Percentiles rank a stretch among this genome's conserved stretches.
Conservation (phyloP, 2,888 invertebrate species). For the Automeris io region DNA sequence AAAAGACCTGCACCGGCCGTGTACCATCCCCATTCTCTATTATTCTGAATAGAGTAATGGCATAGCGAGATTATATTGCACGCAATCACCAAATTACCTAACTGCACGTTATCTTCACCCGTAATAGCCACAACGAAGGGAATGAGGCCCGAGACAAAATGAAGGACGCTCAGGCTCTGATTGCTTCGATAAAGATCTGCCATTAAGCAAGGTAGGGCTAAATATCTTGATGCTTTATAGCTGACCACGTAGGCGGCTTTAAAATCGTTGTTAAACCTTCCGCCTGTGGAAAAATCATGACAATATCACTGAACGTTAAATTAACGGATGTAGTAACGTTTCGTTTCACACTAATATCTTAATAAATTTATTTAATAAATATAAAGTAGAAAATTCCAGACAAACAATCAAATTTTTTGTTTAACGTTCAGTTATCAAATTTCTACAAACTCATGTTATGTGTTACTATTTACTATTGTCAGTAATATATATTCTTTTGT, state of each 20-base stretch:
- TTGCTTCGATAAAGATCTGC: slow-evolving; percentile 47
- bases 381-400: neutral
- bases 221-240: slow-evolving; percentile 40
- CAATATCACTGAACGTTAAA: slow-evolving; percentile 1
- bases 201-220: slow-evolving; percentile 54
- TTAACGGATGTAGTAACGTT: neutral
- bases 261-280: slow-evolving; percentile 41
- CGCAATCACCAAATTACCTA: slow-evolving; percentile 46
- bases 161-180: slow-evolving; percentile 30
- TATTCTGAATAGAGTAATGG: slow-evolving; percentile 34
- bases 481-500: too few relatives aligned
- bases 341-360: neutral
- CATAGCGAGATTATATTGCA: slow-evolving; percentile 47
- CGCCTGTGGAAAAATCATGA: slow-evolving; percentile 47
- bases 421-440: too few relatives aligned
- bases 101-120: slow-evolving; percentile 35
- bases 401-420: neutral
- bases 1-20: slow-evolving; percentile 45
- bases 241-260: slow-evolving; percentile 38
- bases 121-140: slow-evolving; percentile 47
- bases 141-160: slow-evolving; percentile 49
- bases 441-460: too few relatives aligned
- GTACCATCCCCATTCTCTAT: slow-evolving; percentile 50
- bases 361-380: neutral
- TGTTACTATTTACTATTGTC: too few relatives aligned